Evolutionary conservation across 2,113 vertebrate genomes (phyloP), one percentile per base, ranked within the genome.

Genomic region (Lichenostomus cassidix): DNA sequence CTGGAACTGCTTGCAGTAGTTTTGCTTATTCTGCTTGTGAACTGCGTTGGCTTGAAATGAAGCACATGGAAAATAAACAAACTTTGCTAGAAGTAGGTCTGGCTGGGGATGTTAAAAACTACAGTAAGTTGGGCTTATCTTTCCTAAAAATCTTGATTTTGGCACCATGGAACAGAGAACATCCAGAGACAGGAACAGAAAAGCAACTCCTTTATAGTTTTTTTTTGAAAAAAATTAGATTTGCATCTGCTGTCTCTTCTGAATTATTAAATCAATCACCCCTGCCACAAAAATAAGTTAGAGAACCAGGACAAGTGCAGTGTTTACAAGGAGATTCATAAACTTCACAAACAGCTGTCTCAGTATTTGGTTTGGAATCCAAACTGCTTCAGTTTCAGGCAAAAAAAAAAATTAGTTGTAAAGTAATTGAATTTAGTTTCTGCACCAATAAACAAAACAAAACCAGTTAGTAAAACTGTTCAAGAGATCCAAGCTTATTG

Each of bases 281-380:
- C 39, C 53, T 85, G 86, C 44, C 58, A 55, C 58, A 67, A 65
- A 85, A 75, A 58, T 28, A 83, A 65, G 23, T 39, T 50, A 14
- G 64, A 95, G 77, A 60, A 84, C 9, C 14, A 55, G 64, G 55
- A 67, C 47, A 87, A 87, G 81, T 64, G 12, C 68, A 91, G 84
- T 56, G 87, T 82, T 91, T 75, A 84, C 77, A 55, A 41, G 2
- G 11, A 63, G 91, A 50, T 87, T 67, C 68, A 85, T 83, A 85
- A 85, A 83, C 27, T 93, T 93, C 79, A 73, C 82, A 82, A 87
- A 71, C 92, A 94, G 82, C 92, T 96, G 92, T 71, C 81, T 81
- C 76, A 94, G 91, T 94, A 91, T 96, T 96, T 90, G 83, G 58
- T 56, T 95, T 96, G 96, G 90, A 92, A 41, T 87, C 71, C 42